Base-by-base conservation (phyloP, 2,888 invertebrate species). In the Phragmatobia fuliginosa region DNA sequence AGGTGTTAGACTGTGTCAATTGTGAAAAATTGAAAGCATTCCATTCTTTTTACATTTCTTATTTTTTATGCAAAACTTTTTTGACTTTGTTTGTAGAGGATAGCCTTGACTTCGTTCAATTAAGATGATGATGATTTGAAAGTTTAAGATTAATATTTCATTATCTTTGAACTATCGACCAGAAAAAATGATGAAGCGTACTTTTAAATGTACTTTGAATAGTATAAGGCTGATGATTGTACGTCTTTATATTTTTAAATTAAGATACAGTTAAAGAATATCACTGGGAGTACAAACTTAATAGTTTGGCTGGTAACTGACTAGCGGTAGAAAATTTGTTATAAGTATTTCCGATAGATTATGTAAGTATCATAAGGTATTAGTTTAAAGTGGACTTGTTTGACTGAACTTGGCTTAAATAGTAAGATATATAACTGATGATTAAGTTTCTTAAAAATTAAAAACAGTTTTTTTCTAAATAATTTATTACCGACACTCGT, bases 1-100 rank as follows among this genome's bases (percentile, higher is more conserved):
- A 79, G 76, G 77, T 78, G 77, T 79, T 75, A 74, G 76, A 74
- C 38, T 67, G 71, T 79, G 75, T 78, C 78, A 78, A 75, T 75
- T 77, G 75, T 77, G 73, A 73, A 80, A 82, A 76, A 75, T 77
- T 71, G 25, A 75, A 78, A 70, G 64, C 18, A 70, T 69, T 68
- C 41, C 25, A 52, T n/a, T n/a, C 45, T 63, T 67, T 71, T n/a
- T 73, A 49, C 70, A 71, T 62, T 70, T 56, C 16, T 62, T 71
- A 69, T 68, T 59, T 68, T 71, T 67, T 66, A 36, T 56, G 64
- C 58, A 4, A 69, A 66, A 32, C 18, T 49, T 65, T n/a, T n/a
- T n/a, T n/a, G n/a, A n/a, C n/a, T n/a, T n/a, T n/a, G n/a, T n/a
- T n/a, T n/a, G n/a, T n/a, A n/a, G n/a, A n/a, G n/a, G n/a, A n/a